Base-by-base conservation (phyloP, 2,888 invertebrate species). In the Ommatoiulus sabulosus region DNA sequence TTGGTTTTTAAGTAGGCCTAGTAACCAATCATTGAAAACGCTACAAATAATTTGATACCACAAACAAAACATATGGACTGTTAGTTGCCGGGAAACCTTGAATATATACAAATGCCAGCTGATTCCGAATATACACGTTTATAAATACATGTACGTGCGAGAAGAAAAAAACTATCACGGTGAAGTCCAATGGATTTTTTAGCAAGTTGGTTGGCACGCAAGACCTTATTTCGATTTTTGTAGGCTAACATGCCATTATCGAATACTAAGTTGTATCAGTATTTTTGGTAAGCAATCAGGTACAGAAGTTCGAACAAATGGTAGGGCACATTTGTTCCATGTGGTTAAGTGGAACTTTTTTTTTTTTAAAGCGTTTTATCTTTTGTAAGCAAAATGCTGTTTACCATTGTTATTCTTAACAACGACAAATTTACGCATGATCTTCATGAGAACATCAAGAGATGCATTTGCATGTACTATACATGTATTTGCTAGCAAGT, bases 1-100 rank as follows among this genome's bases (percentile, higher is more conserved):
- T 52, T 0, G 52, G 52, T 15, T 52, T 52, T 52, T 52, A 52
- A 52, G 52, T 52, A 10, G 52, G 7, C 63, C 63, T 46, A 46
- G 46, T 46, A 46, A 46, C 46, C 46, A 63, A 17, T 63, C 17
- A 17, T 63, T 63, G 63, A 63, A 63, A 63, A 63, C n/a, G 63
- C n/a, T 3, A 17, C 63, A 63, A 17, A 63, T 7, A 63, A n/a
- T 63, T 63, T 17, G 7, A 63, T 63, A 63, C n/a, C 63, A 63
- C 63, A 17, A 63, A 63, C 63, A 63, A 63, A 63, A n/a, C 63
- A 63, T n/a, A n/a, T 63, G 63, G n/a, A 63, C 63, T 6, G 63
- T 63, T 20, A 63, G 63, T 63, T 63, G 63, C 63, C n/a, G 63
- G 63, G 63, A 63, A n/a, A 63, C 63, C 63, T 63, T 63, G 17